Evolutionary conservation across 1,140 invertebrate genomes (phyloP).

Genomic region (Drosophila chauvacae): DNA sequence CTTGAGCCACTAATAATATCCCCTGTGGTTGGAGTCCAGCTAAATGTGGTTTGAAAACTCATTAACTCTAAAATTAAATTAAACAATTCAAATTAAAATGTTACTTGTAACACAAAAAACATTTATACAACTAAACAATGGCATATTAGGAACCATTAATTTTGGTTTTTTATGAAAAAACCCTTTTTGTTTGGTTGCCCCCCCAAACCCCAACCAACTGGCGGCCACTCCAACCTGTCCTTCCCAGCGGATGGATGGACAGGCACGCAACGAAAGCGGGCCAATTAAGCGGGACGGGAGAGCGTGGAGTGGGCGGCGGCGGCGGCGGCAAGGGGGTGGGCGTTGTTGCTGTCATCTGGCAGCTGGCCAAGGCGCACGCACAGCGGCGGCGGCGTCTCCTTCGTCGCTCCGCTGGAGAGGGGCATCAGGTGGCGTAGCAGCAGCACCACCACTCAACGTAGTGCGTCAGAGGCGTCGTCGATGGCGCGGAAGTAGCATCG

Average conservation of each 20-base stretch:
- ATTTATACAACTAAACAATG: background rate
- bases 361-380: conserved; percentile 58
- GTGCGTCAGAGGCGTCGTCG: conserved; percentile 42
- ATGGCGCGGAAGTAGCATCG: conserved; percentile 47
- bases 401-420: conserved; percentile 13
- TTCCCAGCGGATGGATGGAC: conserved; percentile 31
- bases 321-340: background rate
- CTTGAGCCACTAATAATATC: background rate
- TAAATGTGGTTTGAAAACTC: background rate
- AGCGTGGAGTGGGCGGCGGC: background rate
- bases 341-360: conserved; percentile 27
- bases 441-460: conserved; percentile 14
- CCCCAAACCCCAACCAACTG: background rate
- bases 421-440: conserved; percentile 26
- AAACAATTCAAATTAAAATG: no score
- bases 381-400: conserved; percentile 26
- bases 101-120: no score
- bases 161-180: background rate
- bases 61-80: no score
- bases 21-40: background rate
- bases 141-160: background rate
- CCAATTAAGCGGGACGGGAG: conserved; percentile 33
- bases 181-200: background rate
- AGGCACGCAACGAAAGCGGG: conserved; percentile 44
- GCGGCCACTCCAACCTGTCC: conserved; percentile 19